Percentiles rank a stretch among this genome's conserved stretches.
These are phyloP conservation scores for Hypselothyrea guttata DNA, from an alignment of 2,888 invertebrate species.

Conservation along the genomic window DNA sequence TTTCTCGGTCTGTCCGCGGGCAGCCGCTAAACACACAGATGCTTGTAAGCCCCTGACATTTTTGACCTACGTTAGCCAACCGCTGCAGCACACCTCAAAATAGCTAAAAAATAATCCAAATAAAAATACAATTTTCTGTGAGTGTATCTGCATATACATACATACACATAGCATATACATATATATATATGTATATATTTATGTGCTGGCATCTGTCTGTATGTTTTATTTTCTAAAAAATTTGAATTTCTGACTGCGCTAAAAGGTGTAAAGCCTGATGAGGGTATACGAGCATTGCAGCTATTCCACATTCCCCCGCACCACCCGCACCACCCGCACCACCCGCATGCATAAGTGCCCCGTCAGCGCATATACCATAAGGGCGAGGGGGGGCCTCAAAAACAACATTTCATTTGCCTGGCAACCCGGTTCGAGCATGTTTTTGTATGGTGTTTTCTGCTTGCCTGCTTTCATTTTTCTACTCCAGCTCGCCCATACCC, in stretches of 20 bases:
- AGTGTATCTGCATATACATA: no score
- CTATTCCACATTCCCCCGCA: conserved; percentile 24
- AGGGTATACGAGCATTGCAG: conserved; percentile 32
- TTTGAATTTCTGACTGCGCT: conserved; percentile 44
- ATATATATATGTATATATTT: neutral
- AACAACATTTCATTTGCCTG: conserved; percentile 2
- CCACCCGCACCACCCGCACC: conserved; percentile 24
- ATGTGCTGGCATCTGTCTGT: neutral
- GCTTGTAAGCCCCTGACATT: conserved; percentile 31
- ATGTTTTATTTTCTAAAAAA: conserved; percentile 8
- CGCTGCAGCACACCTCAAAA: neutral
- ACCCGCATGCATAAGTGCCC: conserved; percentile 1
- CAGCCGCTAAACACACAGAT: conserved; percentile 26
- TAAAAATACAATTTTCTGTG: neutral
- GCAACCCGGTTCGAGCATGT: conserved; percentile 7
- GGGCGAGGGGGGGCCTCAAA: neutral
- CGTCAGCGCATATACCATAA: conserved; percentile 3
- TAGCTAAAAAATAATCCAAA: conserved; percentile 1
- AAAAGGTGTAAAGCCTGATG: conserved; percentile 53
- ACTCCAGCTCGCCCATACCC: no score
- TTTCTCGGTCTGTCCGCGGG: no score
- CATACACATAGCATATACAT: no score
- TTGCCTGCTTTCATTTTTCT: no score
- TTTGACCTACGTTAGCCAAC: neutral
- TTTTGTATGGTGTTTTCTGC: conserved; percentile 4